Base-by-base conservation (phyloP, 2,797 vertebrate species). In the Sebastes nivosus region DNA sequence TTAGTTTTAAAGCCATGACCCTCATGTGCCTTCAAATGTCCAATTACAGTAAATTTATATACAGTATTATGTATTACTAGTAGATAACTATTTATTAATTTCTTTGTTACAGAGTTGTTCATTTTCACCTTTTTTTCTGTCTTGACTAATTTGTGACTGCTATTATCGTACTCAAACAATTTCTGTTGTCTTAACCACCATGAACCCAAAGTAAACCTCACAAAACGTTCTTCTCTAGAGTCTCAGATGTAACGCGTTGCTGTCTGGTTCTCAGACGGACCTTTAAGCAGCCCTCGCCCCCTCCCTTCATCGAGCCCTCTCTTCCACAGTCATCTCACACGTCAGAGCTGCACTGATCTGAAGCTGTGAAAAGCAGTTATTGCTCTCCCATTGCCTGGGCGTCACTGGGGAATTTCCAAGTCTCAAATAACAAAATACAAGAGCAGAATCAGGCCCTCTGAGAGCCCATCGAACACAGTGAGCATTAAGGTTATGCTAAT, bases 341-440 rank as follows among this genome's bases (percentile, higher is more conserved):
- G 11, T 94, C 85, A 91, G 73, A 86, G 92, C 90, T 83, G 83
- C 90, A 88, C 88, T 92, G 88, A 94, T 94, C 85, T 90, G 88
- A 89, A 92, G 80, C 89, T 88, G 89, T 79, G 86, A 92, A 92
- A 88, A 89, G 83, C 85, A 66, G 83, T 89, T 81, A 86, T 89
- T 90, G 77, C 87, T 91, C 71, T 84, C 87, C 77, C 82, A 38
- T 75, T 81, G 75, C 87, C 77, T 81, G 69, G 77, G 79, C 64
- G 16, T 88, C 84, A 55, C 82, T 9, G 32, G 92, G 91, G 90
- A 89, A 79, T 90, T 78, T 88, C 67, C 57, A 83, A 77, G 75
- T 87, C 81, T 79, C 80, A 90, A 90, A 91, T 85, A 93, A 90
- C 71, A 88, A 91, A 91, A 85, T 72, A 77, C 52, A 89, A 75